Conservation (phyloP, 2,113 vertebrate genomes). For the Haliaeetus leucogaster region DNA sequence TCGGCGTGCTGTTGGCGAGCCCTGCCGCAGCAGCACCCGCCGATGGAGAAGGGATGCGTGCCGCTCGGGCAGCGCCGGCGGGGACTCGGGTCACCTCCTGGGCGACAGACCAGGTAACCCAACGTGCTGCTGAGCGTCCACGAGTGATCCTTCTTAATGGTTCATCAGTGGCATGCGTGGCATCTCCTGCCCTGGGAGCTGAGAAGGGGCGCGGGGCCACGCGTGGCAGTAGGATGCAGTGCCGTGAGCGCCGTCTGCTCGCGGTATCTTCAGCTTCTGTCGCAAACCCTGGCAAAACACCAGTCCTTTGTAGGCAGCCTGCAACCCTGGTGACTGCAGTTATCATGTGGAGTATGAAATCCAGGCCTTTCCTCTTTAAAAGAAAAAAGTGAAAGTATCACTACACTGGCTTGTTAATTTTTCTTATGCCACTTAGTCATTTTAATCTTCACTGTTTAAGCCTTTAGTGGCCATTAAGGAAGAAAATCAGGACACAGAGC, state of each 20-base stretch:
- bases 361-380: not conserved
- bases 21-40: not conserved
- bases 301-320: not conserved
- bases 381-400: not conserved
- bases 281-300: not conserved
- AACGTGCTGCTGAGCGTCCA: rapidly evolving
- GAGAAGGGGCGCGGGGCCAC: rapidly evolving
- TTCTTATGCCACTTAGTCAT: not conserved
- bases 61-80: rapidly evolving
- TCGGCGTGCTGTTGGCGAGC: not conserved
- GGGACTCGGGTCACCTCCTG: rapidly evolving
- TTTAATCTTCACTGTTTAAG: not conserved
- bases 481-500: not conserved
- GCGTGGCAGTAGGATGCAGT: rapidly evolving
- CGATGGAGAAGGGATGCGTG: not conserved
- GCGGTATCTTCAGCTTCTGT: rapidly evolving
- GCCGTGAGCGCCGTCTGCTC: not conserved
- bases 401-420: not conserved
- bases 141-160: rapidly evolving
- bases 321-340: not conserved
- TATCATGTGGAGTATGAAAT: not conserved
- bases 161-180: rapidly evolving
- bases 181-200: not conserved
- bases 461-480: not conserved
- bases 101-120: not conserved